phyloP scores from a whole-genome alignment of 2,888 invertebrate species.

The Pheosia tremula region DNA sequence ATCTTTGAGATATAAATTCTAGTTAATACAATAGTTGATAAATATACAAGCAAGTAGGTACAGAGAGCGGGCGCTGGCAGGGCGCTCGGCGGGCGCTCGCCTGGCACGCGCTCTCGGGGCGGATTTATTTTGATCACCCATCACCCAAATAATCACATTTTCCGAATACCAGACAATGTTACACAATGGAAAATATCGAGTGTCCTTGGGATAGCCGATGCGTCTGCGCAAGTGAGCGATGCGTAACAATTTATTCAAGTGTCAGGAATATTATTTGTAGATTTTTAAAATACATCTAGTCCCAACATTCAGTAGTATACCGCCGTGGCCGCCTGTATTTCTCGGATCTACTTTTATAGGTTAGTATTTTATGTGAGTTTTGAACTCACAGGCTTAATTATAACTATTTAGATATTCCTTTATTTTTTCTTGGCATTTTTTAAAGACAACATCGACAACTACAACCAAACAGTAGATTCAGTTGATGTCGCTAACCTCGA shows the following conservation, averaged over 20 bases:
- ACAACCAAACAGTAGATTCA: not conserved
- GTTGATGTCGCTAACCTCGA: conserved; percentile 65
- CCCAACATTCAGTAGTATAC: too few relatives aligned
- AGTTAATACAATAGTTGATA: not conserved
- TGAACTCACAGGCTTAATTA: not conserved
- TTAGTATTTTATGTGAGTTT: not conserved
- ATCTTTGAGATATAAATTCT: too few relatives aligned
- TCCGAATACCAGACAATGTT: conserved; percentile 73
- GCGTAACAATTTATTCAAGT: too few relatives aligned
- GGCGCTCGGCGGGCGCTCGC: conserved; percentile 21
- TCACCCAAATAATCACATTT: conserved; percentile 72
- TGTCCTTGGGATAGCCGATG: conserved; percentile 26
- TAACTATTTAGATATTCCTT: not conserved
- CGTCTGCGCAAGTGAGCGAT: not conserved
- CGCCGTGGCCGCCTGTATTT: too few relatives aligned
- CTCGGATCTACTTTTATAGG: too few relatives aligned
- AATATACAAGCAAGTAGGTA: not conserved
- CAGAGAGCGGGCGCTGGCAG: conserved; percentile 36
- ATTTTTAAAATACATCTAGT: too few relatives aligned
- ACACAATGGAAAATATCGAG: conserved; percentile 37
- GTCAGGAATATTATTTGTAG: too few relatives aligned
- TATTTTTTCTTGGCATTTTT: not conserved
- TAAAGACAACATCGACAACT: not conserved
- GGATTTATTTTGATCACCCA: conserved; percentile 70
- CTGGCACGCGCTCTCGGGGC: conserved; percentile 63